These are phyloP conservation scores for Champsocephalus esox DNA, from an alignment of 2,797 vertebrate species.

Conservation along the genomic window DNA sequence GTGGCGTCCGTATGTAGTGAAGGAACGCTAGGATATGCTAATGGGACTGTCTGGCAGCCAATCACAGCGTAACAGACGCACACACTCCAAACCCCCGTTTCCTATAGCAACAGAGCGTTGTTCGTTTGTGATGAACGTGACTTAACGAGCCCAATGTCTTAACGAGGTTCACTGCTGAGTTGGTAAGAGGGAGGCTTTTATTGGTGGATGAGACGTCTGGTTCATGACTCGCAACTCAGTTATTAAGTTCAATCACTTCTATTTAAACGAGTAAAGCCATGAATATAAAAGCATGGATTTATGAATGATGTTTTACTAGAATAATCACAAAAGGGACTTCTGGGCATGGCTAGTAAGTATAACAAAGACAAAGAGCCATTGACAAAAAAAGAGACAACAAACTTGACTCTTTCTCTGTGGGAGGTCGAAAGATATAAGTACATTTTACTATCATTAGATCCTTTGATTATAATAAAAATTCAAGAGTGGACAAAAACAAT, in stretches of 20 bases:
- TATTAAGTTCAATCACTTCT: slow-evolving; percentile 15
- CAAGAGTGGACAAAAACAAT: background rate
- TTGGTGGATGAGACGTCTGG: slow-evolving; percentile 31
- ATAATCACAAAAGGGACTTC: background rate
- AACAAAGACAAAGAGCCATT: background rate
- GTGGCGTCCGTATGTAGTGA: slow-evolving; percentile 36
- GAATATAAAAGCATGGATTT: background rate
- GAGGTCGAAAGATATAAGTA: background rate
- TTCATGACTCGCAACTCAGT: slow-evolving; percentile 25
- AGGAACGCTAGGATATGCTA: slow-evolving; percentile 17
- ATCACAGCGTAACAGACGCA: slow-evolving; percentile 42
- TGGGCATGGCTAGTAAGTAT: background rate
- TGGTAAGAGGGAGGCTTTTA: slow-evolving; percentile 39
- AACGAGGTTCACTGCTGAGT: slow-evolving; percentile 64
- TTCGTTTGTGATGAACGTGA: slow-evolving; percentile 42
- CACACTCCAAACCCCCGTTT: slow-evolving; percentile 35
- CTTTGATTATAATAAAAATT: background rate
- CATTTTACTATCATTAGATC: slow-evolving; percentile 1
- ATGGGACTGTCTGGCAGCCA: slow-evolving; percentile 55
- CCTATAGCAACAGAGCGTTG: slow-evolving; percentile 47
- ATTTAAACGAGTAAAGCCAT: slow-evolving; percentile 37
- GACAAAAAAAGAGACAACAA: background rate
- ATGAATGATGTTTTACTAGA: background rate
- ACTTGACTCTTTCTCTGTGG: background rate
- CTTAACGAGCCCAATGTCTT: slow-evolving; percentile 50